Evolutionary conservation across 2,888 invertebrate species (phyloP).

Genomic region (Liposcelis brunnea): DNA sequence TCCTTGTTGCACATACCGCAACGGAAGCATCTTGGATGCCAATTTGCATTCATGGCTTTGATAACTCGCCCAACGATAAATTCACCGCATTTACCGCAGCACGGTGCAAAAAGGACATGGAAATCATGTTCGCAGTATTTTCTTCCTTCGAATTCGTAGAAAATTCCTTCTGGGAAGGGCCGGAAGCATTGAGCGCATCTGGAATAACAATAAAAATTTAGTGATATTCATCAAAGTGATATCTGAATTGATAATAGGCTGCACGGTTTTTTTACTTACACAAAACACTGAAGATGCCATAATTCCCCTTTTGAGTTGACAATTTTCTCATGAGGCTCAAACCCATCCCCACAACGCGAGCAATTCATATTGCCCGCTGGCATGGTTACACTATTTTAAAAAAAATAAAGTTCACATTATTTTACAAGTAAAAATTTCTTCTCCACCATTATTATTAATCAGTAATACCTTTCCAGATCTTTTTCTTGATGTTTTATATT

Average conservation of each 20-base stretch:
- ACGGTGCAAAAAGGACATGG: conserved; percentile 88
- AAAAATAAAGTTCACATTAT: too few relatives aligned
- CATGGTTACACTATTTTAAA: conserved; percentile 41
- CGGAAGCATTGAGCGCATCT: conserved; percentile 98
- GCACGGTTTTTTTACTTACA: conserved; percentile 45
- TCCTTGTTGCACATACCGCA: conserved; percentile 86
- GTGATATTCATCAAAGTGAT: background rate
- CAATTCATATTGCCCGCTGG: conserved; percentile 86
- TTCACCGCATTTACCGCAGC: conserved; percentile 76
- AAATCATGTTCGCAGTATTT: conserved; percentile 99
- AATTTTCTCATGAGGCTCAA: conserved; percentile 92
- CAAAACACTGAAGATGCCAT: conserved; percentile 98
- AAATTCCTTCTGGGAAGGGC: conserved; percentile 91
- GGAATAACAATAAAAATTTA: conserved; percentile 16
- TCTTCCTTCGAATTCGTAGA: conserved; percentile 96
- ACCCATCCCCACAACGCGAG: conserved; percentile 89
- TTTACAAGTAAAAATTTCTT: too few relatives aligned
- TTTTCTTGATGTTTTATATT: background rate
- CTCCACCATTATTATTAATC: conserved; percentile 10
- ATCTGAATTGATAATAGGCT: background rate
- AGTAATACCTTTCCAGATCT: background rate
- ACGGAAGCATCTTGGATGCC: conserved; percentile 97
- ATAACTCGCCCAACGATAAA: conserved; percentile 98
- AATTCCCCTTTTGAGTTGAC: conserved; percentile 97
- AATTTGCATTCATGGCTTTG: conserved; percentile 97